Conservation (phyloP, 2,888 invertebrate species). For the Pteria penguin region DNA sequence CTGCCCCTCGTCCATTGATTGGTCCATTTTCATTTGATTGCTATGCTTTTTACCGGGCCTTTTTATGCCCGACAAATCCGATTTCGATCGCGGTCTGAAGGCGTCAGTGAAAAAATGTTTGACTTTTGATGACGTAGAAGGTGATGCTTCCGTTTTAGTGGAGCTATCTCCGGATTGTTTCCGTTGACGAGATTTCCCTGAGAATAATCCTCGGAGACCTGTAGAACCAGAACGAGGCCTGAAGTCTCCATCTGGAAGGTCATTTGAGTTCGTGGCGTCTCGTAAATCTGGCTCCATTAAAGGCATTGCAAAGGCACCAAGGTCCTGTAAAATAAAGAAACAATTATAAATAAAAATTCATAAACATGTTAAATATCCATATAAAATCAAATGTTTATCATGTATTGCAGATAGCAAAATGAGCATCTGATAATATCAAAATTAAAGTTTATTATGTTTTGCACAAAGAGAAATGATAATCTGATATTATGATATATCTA, state of each 20-base stretch:
- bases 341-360: neutral
- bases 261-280: conserved; percentile 56
- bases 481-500: no score
- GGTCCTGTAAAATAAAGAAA: conserved; percentile 67
- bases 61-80: conserved; percentile 75
- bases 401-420: neutral
- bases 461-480: no score
- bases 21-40: conserved; percentile 60
- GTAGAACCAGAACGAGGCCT: conserved; percentile 73
- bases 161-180: conserved; percentile 71
- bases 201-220: conserved; percentile 64
- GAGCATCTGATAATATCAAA: no score
- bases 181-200: conserved; percentile 62
- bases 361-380: neutral
- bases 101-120: conserved; percentile 73
- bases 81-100: conserved; percentile 76
- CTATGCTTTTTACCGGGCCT: conserved; percentile 65
- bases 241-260: conserved; percentile 65
- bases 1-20: conserved; percentile 70
- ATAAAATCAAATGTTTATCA: neutral
- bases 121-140: conserved; percentile 68
- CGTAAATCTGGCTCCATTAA: conserved; percentile 60
- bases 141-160: conserved; percentile 53
- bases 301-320: conserved; percentile 78
- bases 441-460: no score